phyloP scores from a whole-genome alignment of 2,113 vertebrate genomes.

The Rhadina sibilatrix region DNA sequence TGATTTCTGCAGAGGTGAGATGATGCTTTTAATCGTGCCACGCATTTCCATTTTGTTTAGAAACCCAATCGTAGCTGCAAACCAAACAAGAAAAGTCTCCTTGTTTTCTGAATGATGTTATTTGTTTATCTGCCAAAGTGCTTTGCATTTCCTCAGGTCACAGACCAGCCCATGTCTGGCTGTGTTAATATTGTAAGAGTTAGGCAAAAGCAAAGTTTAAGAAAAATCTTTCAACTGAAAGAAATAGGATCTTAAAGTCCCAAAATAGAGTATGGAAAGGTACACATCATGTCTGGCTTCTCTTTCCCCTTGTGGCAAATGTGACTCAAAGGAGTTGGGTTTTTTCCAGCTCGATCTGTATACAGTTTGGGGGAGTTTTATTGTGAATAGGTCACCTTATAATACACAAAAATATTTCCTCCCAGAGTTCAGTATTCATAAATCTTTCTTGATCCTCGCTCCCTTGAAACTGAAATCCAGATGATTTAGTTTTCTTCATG shows the following conservation, averaged over 20 bases:
- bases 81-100: conserved; percentile 64
- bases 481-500: not conserved
- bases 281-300: conserved; percentile 80
- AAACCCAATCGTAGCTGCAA: conserved; percentile 8
- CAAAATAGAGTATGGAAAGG: conserved; percentile 79
- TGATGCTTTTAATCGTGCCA: not conserved
- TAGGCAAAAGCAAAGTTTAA: conserved; percentile 55
- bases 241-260: conserved; percentile 80
- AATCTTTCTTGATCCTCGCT: not conserved
- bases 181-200: conserved; percentile 24
- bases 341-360: conserved; percentile 67
- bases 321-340: conserved; percentile 79
- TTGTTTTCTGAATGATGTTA: conserved; percentile 74
- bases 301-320: conserved; percentile 73
- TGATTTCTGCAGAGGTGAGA: conserved; percentile 24
- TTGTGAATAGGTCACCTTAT: conserved; percentile 59
- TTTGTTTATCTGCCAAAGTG: conserved; percentile 64
- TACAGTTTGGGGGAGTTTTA: conserved; percentile 49
- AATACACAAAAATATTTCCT: conserved; percentile 37
- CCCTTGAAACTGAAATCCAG: not conserved
- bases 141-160: conserved; percentile 66
- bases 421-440: not conserved
- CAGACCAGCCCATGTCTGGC: conserved; percentile 67
- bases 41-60: conserved; percentile 35
- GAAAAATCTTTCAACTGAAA: conserved; percentile 70